phyloP scores from a whole-genome alignment of 2,888 invertebrate species.

The Cremastobaeus sp. region DNA sequence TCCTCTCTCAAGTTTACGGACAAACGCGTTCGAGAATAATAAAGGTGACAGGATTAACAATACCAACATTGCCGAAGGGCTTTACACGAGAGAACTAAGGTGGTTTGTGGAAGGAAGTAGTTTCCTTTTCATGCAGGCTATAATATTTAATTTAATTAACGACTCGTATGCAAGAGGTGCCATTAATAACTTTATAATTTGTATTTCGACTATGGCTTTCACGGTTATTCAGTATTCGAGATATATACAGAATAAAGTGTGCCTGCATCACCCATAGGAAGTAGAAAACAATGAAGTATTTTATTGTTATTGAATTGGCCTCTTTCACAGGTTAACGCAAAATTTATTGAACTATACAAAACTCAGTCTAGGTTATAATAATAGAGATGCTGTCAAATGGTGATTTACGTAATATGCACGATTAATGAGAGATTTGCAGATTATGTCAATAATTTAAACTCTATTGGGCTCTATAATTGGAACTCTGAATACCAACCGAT shows the following conservation, averaged over 20 bases:
- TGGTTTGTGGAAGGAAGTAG: constrained; percentile 38
- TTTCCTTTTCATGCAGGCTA: constrained; percentile 31
- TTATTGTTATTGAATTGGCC: constrained; percentile 30
- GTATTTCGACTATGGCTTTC: constrained; percentile 39
- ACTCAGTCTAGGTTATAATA: constrained; percentile 19
- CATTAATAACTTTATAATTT: constrained; percentile 70
- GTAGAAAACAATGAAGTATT: constrained; percentile 24
- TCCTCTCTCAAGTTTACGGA: constrained; percentile 28
- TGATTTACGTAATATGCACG: constrained; percentile 9
- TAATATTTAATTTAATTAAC: constrained; percentile 66
- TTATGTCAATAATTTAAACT: no score
- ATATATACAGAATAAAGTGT: constrained; percentile 27
- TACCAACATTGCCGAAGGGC: constrained; percentile 33
- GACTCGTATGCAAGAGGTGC: constrained; percentile 59
- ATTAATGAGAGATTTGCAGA: no score
- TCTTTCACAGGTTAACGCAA: constrained; percentile 16
- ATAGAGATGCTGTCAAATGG: background rate
- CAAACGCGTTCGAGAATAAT: constrained; percentile 39
- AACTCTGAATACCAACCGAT: no score
- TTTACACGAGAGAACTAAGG: constrained; percentile 19
- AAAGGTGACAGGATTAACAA: constrained; percentile 55
- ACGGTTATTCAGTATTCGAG: constrained; percentile 28
- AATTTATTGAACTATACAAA: constrained; percentile 19
- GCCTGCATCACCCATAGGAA: constrained; percentile 16
- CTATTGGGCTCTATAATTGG: no score